A percentile compares a stretch with the other conserved stretches of the same genome.
Conservation (phyloP, 2,113 vertebrate genomes). For the Daubentonia madagascariensis region DNA sequence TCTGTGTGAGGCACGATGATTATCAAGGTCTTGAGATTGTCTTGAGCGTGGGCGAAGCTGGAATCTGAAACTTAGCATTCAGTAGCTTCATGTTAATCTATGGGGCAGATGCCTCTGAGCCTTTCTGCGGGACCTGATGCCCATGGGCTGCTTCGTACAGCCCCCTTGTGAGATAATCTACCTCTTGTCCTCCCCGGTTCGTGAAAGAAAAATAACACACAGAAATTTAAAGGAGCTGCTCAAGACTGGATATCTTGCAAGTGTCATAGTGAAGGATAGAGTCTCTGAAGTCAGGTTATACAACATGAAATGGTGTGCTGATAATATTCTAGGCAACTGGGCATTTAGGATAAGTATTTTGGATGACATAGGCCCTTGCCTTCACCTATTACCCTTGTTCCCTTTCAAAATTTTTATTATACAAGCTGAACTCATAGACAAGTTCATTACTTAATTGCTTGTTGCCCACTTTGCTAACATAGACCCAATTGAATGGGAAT, state of each 20-base stretch:
- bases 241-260: neutral
- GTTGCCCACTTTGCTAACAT: neutral
- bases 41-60: slow-evolving; percentile 17
- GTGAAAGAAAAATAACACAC: neutral
- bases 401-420: neutral
- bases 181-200: neutral
- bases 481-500: neutral
- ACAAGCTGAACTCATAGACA: neutral
- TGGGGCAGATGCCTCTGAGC: neutral
- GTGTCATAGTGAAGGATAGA: neutral
- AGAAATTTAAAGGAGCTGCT: neutral
- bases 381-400: neutral
- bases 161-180: neutral
- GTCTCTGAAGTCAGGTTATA: neutral
- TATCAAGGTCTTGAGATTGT: slow-evolving; percentile 17
- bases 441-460: neutral
- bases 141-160: neutral
- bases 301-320: neutral
- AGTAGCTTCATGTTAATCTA: neutral
- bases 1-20: neutral
- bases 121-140: neutral
- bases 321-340: neutral
- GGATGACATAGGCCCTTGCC: neutral
- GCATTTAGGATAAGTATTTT: neutral
- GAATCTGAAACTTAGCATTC: slow-evolving; percentile 35